A percentile compares a stretch with the other conserved stretches of the same genome.
These are phyloP conservation scores for Globodera rostochiensis DNA, from an alignment of 1,140 invertebrate species.

Conservation along the genomic window DNA sequence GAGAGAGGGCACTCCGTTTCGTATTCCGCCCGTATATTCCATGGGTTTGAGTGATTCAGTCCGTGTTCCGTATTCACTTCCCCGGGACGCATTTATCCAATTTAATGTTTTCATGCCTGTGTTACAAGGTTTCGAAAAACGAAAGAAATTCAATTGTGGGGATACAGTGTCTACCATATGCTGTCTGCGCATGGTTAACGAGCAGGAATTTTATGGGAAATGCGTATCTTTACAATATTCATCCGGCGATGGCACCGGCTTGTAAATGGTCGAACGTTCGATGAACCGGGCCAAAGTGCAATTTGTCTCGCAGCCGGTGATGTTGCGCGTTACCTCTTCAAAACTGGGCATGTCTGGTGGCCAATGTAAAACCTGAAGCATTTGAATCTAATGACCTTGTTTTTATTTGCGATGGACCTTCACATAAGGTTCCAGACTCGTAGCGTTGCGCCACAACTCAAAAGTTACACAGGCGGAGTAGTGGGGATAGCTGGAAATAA, in stretches of 20 bases:
- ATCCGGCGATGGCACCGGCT: background rate
- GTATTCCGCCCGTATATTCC: no score
- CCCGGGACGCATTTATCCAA: no score
- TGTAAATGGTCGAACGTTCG: background rate
- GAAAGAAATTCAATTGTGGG: no score
- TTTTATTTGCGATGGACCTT: background rate
- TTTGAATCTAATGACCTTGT: no score
- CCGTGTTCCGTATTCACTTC: no score
- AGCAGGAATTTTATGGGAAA: background rate
- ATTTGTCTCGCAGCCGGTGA: conserved; percentile 6
- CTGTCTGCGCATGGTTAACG: no score
- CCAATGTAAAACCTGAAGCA: background rate
- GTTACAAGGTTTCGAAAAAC: no score
- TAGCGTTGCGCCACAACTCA: background rate
- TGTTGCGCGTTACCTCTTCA: background rate
- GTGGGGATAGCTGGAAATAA: background rate
- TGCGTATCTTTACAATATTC: background rate
- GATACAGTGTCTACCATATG: no score
- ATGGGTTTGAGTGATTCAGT: no score
- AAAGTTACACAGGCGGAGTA: background rate
- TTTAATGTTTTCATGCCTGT: no score
- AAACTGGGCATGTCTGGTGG: background rate
- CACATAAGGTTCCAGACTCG: background rate
- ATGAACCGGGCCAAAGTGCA: background rate
- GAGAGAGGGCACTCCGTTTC: no score